Percentiles rank a stretch among this genome's conserved stretches.
Evolutionary conservation across 2,797 vertebrate species (phyloP).

Genomic region (Microhierax caerulescens): DNA sequence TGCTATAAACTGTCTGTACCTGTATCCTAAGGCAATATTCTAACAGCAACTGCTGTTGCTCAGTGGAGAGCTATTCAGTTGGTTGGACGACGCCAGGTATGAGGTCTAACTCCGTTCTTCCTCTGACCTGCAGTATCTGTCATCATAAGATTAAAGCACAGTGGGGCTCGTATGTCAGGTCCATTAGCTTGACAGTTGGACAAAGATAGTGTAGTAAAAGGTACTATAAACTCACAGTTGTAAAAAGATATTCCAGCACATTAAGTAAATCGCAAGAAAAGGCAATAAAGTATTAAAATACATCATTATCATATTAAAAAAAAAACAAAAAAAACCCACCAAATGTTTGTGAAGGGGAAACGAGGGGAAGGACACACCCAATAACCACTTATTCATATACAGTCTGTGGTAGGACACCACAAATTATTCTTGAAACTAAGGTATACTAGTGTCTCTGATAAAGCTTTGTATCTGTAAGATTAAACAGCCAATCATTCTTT

Average conservation of each 20-base stretch:
- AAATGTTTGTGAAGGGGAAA: not conserved
- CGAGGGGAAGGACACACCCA: not conserved
- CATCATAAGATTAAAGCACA: conserved; percentile 58
- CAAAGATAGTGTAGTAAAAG: not conserved
- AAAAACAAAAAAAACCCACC: too few relatives aligned
- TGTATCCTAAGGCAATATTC: conserved; percentile 28
- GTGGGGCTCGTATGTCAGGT: not conserved
- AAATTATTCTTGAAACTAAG: not conserved
- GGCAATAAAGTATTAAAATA: not conserved
- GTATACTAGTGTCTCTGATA: not conserved
- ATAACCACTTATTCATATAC: not conserved
- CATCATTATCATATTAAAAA: not conserved
- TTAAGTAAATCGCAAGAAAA: not conserved
- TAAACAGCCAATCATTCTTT: not conserved
- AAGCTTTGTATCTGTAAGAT: not conserved
- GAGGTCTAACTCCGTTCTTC: not conserved
- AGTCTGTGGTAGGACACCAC: not conserved
- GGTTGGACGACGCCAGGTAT: not conserved
- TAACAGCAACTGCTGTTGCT: not conserved
- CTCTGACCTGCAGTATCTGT: conserved; percentile 29
- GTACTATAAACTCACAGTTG: not conserved
- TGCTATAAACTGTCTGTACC: conserved; percentile 51
- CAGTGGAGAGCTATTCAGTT: not conserved
- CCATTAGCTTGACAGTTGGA: conserved; percentile 24
- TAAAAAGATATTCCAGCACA: not conserved